A percentile compares a stretch with the other conserved stretches of the same genome.
Evolutionary conservation across 2,888 invertebrate species (phyloP).

Genomic region (Sclerodermus sp.): DNA sequence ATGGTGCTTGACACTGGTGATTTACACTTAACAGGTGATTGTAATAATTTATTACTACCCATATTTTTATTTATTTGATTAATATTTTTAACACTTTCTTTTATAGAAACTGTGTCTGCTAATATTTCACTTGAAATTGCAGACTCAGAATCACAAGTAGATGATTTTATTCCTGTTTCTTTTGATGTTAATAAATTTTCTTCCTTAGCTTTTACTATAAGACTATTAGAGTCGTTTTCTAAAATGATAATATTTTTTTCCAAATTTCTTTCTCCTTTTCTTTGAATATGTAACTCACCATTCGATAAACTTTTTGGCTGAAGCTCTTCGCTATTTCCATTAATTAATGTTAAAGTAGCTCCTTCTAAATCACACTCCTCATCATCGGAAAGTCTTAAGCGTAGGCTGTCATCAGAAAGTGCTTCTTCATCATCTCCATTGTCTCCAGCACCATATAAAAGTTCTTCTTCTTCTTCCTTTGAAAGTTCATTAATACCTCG

Average conservation of each 20-base stretch:
- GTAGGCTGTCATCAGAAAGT: slow-evolving; percentile 46
- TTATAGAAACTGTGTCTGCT: slow-evolving; percentile 12
- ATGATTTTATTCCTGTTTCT: slow-evolving; percentile 4
- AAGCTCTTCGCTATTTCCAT: slow-evolving; percentile 2
- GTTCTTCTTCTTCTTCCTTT: slow-evolving; percentile 42
- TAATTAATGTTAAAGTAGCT: background rate
- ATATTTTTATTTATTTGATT: slow-evolving; percentile 7
- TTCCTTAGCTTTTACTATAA: background rate
- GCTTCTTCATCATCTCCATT: slow-evolving; percentile 46
- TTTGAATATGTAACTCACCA: slow-evolving; percentile 14
- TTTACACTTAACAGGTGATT: slow-evolving; percentile 1
- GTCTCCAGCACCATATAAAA: slow-evolving; percentile 34
- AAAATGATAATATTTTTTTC: slow-evolving; percentile 3
- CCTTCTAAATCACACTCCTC: slow-evolving; percentile 27
- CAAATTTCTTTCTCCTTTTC: background rate
- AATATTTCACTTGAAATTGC: background rate
- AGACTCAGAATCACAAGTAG: background rate
- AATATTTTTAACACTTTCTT: slow-evolving; percentile 13
- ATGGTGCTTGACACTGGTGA: slow-evolving; percentile 7
- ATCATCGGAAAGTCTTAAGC: slow-evolving; percentile 52
- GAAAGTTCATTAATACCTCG: slow-evolving; percentile 33
- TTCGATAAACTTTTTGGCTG: background rate
- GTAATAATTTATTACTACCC: background rate
- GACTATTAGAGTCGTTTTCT: slow-evolving; percentile 9
- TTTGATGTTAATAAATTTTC: background rate